phyloP scores from a whole-genome alignment of 2,113 vertebrate genomes.

The Pygoscelis antarcticus region DNA sequence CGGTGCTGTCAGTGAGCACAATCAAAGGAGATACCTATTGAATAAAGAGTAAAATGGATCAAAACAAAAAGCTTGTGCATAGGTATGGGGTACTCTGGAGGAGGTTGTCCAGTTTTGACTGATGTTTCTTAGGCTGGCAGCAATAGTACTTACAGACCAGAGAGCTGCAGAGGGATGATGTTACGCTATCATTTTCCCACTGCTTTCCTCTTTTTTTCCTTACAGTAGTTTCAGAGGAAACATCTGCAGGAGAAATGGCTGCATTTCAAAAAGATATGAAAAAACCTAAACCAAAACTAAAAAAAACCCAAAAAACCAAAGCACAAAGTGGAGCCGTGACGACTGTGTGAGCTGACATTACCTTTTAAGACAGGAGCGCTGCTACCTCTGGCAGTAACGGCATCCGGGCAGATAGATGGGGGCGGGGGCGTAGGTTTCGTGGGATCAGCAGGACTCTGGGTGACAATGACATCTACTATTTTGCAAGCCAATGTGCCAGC shows the following conservation, averaged over 20 bases:
- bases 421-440: too few species aligned
- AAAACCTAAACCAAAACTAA: not conserved
- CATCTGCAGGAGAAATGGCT: not conserved
- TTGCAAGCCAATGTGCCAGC: not conserved
- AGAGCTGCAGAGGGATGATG: not conserved
- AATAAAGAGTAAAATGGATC: not conserved
- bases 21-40: not conserved
- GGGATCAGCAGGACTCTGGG: not conserved
- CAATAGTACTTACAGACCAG: not conserved
- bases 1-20: not conserved
- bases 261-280: not conserved
- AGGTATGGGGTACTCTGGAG: not conserved
- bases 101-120: not conserved
- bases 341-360: accelerated
- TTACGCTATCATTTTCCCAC: accelerated
- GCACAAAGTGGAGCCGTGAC: accelerated
- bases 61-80: not conserved
- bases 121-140: not conserved
- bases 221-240: not conserved
- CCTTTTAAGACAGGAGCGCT: accelerated
- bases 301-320: not conserved
- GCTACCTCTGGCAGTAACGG: not conserved
- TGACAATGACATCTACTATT: not conserved
- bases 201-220: not conserved
- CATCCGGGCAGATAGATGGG: not conserved